These are phyloP conservation scores for Tachyglossus aculeatus DNA, from an alignment of 2,797 vertebrate species.

Conservation along the genomic window DNA sequence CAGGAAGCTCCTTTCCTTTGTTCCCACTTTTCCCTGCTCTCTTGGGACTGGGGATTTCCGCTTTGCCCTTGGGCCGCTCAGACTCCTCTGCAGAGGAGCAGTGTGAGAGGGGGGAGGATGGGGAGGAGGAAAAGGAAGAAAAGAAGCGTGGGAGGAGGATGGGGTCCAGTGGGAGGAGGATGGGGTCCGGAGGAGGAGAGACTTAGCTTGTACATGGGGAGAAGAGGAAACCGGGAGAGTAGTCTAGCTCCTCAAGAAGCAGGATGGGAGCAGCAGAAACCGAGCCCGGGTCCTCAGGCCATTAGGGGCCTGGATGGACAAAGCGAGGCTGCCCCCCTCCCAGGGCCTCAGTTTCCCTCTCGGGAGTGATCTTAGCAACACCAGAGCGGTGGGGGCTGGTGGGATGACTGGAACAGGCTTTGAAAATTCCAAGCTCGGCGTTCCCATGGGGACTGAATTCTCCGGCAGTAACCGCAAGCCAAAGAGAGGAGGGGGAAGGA, in stretches of 20 bases:
- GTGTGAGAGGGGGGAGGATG: not conserved
- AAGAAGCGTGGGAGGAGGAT: too few relatives aligned
- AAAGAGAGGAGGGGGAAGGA: not conserved
- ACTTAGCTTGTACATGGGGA: not conserved
- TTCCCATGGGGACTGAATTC: constrained; percentile 16
- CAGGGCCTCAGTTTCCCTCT: too few relatives aligned
- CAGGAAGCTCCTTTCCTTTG: constrained; percentile 61
- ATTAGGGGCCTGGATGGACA: not conserved
- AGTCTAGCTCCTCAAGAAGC: not conserved
- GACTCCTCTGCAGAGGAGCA: constrained; percentile 6
- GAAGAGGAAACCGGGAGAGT: not conserved
- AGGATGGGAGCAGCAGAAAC: not conserved
- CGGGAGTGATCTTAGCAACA: not conserved
- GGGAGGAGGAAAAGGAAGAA: not conserved
- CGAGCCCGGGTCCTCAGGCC: not conserved
- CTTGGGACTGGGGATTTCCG: constrained; percentile 26
- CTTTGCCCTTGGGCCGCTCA: not conserved
- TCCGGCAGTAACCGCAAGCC: not conserved
- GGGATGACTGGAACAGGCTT: not conserved
- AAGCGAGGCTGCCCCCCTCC: not conserved
- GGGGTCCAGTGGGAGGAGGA: not conserved
- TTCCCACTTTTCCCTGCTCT: constrained; percentile 55
- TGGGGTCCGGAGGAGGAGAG: too few relatives aligned
- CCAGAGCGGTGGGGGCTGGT: not conserved
- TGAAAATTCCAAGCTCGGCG: constrained; percentile 5